phyloP scores from a whole-genome alignment of 2,888 invertebrate species.

The Acronicta alni region DNA sequence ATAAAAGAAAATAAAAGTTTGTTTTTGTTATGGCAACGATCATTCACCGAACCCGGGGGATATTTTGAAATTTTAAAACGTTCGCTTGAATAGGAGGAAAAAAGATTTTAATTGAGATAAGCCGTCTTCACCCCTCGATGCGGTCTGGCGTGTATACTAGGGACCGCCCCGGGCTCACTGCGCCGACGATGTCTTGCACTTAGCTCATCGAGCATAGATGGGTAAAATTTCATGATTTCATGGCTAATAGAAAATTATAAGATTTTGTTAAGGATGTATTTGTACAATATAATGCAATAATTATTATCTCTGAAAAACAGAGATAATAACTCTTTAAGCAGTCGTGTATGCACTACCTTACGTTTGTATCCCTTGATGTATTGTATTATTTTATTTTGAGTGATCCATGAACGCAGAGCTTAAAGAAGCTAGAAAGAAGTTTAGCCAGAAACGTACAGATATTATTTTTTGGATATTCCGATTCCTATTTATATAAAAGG shows the following conservation, averaged over 20 bases:
- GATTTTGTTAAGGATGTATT: too few relatives aligned
- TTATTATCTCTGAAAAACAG: too few relatives aligned
- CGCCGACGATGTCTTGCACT: constrained; percentile 44
- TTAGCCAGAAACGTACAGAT: too few relatives aligned
- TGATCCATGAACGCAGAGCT: too few relatives aligned
- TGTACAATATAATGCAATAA: too few relatives aligned
- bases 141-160: constrained; percentile 51
- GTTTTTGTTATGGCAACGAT: constrained; percentile 64
- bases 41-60: constrained; percentile 67
- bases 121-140: constrained; percentile 66
- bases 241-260: constrained; percentile 11
- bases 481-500: too few relatives aligned
- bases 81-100: constrained; percentile 65
- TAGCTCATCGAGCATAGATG: constrained; percentile 38
- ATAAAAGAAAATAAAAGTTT: constrained; percentile 56
- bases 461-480: too few relatives aligned
- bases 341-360: too few relatives aligned
- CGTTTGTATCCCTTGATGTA: too few relatives aligned
- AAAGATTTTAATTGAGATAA: constrained; percentile 81
- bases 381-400: too few relatives aligned
- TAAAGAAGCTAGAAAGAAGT: too few relatives aligned
- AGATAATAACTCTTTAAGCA: too few relatives aligned
- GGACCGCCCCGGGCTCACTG: constrained; percentile 57
- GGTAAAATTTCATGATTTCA: constrained; percentile 21
- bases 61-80: constrained; percentile 76